Percentiles rank a stretch among this genome's conserved stretches.
phyloP scores from a whole-genome alignment of 2,797 vertebrate species.

The Leucoraja ocellata region DNA sequence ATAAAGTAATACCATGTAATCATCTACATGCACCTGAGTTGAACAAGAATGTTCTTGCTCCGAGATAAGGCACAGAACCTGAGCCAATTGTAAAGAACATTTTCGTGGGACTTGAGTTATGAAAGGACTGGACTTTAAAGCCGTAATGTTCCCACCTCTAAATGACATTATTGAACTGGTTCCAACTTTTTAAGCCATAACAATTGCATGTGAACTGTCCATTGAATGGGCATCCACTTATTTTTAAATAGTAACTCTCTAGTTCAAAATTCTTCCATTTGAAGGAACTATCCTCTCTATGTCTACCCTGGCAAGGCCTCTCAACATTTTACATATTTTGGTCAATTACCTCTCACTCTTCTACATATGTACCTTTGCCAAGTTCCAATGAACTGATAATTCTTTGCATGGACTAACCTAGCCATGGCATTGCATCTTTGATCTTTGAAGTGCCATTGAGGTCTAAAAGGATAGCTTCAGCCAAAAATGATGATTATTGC shows the following conservation, averaged over 20 bases:
- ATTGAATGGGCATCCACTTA: background rate
- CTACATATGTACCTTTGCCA: background rate
- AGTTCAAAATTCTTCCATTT: too few relatives aligned
- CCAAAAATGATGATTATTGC: background rate
- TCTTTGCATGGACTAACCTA: background rate
- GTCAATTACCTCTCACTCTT: too few relatives aligned
- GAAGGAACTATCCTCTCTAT: too few relatives aligned
- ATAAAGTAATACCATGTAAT: too few relatives aligned
- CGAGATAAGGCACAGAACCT: too few relatives aligned
- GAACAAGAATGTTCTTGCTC: too few relatives aligned
- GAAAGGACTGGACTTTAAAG: background rate
- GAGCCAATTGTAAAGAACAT: background rate
- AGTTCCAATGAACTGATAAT: background rate
- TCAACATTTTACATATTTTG: too few relatives aligned
- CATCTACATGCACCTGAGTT: too few relatives aligned
- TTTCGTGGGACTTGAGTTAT: background rate
- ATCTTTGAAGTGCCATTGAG: background rate
- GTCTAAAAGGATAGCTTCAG: background rate
- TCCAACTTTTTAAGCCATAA: background rate
- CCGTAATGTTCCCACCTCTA: background rate
- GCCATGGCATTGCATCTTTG: background rate
- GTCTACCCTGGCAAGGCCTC: too few relatives aligned
- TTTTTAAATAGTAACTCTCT: too few relatives aligned
- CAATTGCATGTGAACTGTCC: background rate
- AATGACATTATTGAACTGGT: background rate